Evolutionary conservation across 2,797 vertebrate species (phyloP).

Genomic region (Sebastes melanostomus): DNA sequence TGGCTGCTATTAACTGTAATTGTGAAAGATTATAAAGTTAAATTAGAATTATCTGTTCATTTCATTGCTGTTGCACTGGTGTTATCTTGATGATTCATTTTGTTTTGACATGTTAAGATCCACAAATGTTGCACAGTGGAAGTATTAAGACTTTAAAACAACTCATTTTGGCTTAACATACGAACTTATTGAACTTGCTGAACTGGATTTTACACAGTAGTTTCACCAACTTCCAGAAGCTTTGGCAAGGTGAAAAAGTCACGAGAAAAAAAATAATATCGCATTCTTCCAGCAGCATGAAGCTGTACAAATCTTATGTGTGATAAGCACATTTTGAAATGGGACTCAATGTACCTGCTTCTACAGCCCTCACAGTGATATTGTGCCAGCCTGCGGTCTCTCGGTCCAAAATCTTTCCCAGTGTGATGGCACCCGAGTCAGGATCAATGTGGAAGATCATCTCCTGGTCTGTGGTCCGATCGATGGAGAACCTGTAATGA

Average conservation of each 20-base stretch:
- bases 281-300: neutral
- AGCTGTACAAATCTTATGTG: neutral
- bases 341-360: slow-evolving; percentile 85
- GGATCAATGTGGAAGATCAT: slow-evolving; percentile 95
- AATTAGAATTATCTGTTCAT: neutral
- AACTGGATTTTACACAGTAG: neutral
- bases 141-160: neutral
- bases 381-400: slow-evolving; percentile 98
- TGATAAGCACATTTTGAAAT: neutral
- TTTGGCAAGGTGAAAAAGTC: neutral
- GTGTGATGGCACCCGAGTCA: slow-evolving; percentile 90
- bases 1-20: neutral
- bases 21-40: neutral
- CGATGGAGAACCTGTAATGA: slow-evolving; percentile 89
- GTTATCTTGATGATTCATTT: neutral
- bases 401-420: slow-evolving; percentile 91
- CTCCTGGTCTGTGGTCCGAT: slow-evolving; percentile 88
- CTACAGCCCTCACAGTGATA: slow-evolving; percentile 93
- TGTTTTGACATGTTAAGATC: neutral
- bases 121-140: neutral
- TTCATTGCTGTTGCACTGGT: neutral
- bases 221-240: neutral
- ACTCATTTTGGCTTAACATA: neutral
- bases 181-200: neutral
- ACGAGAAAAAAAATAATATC: neutral